Evolutionary conservation across 2,113 vertebrate genomes (phyloP).

Genomic region (Tychaedon coryphoeus): DNA sequence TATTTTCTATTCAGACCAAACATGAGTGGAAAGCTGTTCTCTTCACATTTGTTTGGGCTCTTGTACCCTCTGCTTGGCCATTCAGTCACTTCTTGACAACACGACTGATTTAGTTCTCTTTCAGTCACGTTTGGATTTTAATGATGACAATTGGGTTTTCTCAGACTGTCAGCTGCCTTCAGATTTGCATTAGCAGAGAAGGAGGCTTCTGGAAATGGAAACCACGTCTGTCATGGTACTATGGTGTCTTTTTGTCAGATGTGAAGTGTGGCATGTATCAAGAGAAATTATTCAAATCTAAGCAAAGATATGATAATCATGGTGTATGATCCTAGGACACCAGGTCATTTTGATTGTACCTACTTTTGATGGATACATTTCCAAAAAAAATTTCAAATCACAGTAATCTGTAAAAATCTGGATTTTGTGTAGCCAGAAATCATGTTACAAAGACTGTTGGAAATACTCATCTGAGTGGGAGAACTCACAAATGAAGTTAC

Average conservation of each 20-base stretch:
- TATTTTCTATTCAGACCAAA: neutral
- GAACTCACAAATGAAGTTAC: neutral
- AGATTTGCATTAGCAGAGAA: neutral
- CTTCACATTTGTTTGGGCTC: neutral
- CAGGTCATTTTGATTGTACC: neutral
- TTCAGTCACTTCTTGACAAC: neutral
- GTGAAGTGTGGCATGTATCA: neutral
- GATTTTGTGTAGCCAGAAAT: neutral
- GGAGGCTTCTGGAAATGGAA: neutral
- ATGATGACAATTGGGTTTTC: neutral
- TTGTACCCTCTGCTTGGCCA: neutral
- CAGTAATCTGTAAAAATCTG: neutral
- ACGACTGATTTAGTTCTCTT: neutral
- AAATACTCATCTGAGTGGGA: neutral
- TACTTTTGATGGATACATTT: neutral
- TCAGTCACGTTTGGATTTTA: neutral
- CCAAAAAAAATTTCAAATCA: neutral
- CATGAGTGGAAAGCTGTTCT: neutral
- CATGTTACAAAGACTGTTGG: neutral
- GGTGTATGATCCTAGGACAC: neutral
- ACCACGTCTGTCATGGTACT: neutral
- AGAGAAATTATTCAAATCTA: neutral
- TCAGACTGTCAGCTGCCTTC: neutral
- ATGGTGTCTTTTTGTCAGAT: neutral
- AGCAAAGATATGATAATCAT: rapidly evolving